Evolutionary conservation across 2,113 vertebrate species (phyloP), one percentile per base, ranked within the genome.

Genomic region (Melanotaenia duboulayi): DNA sequence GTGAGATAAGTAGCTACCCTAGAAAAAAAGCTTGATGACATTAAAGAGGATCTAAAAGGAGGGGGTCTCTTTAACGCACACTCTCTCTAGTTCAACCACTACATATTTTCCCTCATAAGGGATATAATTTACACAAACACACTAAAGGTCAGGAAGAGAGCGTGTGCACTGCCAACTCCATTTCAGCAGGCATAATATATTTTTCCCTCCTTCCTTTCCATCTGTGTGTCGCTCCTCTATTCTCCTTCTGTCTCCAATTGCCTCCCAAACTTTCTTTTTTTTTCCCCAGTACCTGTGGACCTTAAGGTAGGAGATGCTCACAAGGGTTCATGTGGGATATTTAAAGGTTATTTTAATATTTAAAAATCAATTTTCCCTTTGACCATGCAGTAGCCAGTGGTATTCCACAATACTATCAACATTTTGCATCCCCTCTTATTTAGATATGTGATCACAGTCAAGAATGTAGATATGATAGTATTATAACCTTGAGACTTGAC

Each of bases 61-160:
- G 50, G 71, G 70, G 81, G 32, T 35, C 32, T 35, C 32, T 35
- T 35, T 35, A 1, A 35, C 32, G 4, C 32, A 78, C 74, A 64
- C 54, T 71, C 61, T 73, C 76, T 71, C 63, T 48, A 71, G 60
- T 85, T 80, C 48, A 85, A 88, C 91, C 91, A 61, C 91, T 74
- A 81, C 88, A 91, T 92, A 87, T 87, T 93, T 94, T 91, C 89
- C 90, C 87, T 89, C 78, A 56, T 79, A 78, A 91, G 84, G 89
- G 81, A 87, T 92, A 87, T 90, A 90, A 93, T 93, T 93, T 93
- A 90, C 78, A 78, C 74, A 72, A 89, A 90, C 77, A 80, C 87
- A 83, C 84, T 81, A 85, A 90, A 91, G 92, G 90, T 92, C 90
- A 92, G 70, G 62, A 83, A 60, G 61, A 67, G 63, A 83, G 50